Conservation (phyloP, 2,888 invertebrate species). For the Catocala fraxini region DNA sequence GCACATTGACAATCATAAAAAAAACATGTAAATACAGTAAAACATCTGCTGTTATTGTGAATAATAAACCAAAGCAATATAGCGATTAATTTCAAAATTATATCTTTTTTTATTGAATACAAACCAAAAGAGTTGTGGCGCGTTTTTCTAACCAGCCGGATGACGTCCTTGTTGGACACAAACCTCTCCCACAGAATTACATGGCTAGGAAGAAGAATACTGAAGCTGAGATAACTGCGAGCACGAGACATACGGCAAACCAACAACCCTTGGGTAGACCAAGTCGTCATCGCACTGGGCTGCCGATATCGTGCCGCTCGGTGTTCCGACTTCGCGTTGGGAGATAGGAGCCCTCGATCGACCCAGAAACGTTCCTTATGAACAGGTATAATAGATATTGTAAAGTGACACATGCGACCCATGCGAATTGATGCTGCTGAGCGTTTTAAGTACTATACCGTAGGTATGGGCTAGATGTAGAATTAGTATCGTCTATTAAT, state of each 20-base stretch:
- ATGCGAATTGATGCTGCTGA: conserved; percentile 20
- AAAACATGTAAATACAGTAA: no score
- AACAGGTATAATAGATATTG: conserved; percentile 34
- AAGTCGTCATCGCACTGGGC: background rate
- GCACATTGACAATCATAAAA: no score
- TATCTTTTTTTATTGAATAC: no score
- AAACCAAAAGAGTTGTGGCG: no score
- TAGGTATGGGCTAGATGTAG: conserved; percentile 11
- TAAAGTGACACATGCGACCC: conserved; percentile 22
- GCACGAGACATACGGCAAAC: conserved; percentile 4
- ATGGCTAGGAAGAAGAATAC: conserved; percentile 6
- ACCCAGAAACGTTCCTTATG: conserved; percentile 22
- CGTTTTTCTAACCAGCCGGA: conserved; percentile 9
- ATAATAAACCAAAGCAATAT: no score
- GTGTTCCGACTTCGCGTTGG: conserved; percentile 1
- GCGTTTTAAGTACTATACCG: conserved; percentile 11
- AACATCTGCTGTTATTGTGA: no score
- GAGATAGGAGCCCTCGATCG: background rate
- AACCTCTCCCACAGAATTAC: conserved; percentile 12
- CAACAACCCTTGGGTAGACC: conserved; percentile 1
- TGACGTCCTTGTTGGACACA: conserved; percentile 14
- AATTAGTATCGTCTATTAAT: background rate
- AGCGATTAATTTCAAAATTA: no score
- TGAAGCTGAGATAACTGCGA: conserved; percentile 6
- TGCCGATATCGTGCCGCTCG: background rate